These are phyloP conservation scores for Drosophila mayaguana DNA, from an alignment of 2,888 invertebrate species.

Conservation along the genomic window DNA sequence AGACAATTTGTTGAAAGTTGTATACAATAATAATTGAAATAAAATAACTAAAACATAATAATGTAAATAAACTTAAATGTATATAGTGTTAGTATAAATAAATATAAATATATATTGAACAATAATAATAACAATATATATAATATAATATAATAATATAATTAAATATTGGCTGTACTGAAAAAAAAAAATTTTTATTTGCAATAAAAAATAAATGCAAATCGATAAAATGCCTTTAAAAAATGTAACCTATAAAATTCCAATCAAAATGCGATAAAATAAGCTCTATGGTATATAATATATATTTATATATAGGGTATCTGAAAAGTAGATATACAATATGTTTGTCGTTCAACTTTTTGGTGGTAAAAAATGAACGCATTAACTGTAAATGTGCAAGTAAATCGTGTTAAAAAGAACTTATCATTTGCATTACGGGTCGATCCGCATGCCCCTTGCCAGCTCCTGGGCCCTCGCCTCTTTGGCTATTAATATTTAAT, in stretches of 20 bases:
- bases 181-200: too few relatives aligned
- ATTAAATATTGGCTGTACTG: too few relatives aligned
- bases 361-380: slow-evolving; percentile 33
- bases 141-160: not conserved
- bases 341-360: not conserved
- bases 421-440: slow-evolving; percentile 66
- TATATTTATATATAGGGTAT: not conserved
- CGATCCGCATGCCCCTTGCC: slow-evolving; percentile 4
- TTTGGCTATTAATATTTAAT: slow-evolving; percentile 73
- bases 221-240: too few relatives aligned
- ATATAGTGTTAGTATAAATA: not conserved
- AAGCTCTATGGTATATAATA: not conserved
- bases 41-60: not conserved
- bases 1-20: not conserved
- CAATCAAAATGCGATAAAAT: too few relatives aligned
- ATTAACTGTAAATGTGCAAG: slow-evolving; percentile 63
- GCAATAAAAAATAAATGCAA: too few relatives aligned
- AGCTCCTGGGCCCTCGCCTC: not conserved
- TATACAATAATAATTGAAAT: too few relatives aligned
- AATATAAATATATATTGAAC: not conserved
- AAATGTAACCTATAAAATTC: too few relatives aligned
- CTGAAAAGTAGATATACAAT: not conserved
- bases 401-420: slow-evolving; percentile 76
- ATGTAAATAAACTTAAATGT: not conserved
- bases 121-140: not conserved